Base-by-base conservation (phyloP, 2,888 invertebrate species). In the Synergus umbraculus region DNA sequence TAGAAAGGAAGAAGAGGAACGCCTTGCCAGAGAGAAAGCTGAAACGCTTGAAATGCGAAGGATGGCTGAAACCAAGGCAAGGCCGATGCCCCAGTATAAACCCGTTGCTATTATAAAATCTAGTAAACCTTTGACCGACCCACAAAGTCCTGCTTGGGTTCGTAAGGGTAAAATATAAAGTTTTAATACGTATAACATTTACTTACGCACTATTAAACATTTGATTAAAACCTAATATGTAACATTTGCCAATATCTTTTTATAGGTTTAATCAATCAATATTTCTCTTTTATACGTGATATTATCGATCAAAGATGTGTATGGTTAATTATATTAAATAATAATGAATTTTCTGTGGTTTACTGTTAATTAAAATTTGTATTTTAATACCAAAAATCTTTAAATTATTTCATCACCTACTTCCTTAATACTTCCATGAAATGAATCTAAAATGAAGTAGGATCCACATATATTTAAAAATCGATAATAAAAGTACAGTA, bases 61-160 rank as follows among this genome's bases (percentile, higher is more conserved):
- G 69, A 93, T 93, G 86, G 88, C 94, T 15, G 94, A 95, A 67
- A 93, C 94, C 82, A 95, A 95, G 89, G 95, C 96, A 0, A 94
- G 94, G 84, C 95, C 96, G 1, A 93, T 95, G 76, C 94, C 94
- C 18, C 91, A 91, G 12, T 93, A 92, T 79, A 93, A 93, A 81
- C 93, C 93, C 13, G 90, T 95, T 84, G 87, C 93, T 37, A 92
- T 94, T 15, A 92, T 93, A 77, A 94, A 93, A 78, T 94, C 94
- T 2, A 87, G 86, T 0, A 93, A 92, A 66, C 93, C 93, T 7
- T 87, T 96, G 1, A 96, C 96, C 1, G 92, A 93, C 22, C 95
- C 96, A 0, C 93, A 94, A 78, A 95, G 95, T 81, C 96, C 96
- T 0, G 88, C 85, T 1, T 89, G 89, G 86, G 78, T 84, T 5